Base-by-base conservation (phyloP, 1,140 invertebrate species). In the Charaxes varanes region DNA sequence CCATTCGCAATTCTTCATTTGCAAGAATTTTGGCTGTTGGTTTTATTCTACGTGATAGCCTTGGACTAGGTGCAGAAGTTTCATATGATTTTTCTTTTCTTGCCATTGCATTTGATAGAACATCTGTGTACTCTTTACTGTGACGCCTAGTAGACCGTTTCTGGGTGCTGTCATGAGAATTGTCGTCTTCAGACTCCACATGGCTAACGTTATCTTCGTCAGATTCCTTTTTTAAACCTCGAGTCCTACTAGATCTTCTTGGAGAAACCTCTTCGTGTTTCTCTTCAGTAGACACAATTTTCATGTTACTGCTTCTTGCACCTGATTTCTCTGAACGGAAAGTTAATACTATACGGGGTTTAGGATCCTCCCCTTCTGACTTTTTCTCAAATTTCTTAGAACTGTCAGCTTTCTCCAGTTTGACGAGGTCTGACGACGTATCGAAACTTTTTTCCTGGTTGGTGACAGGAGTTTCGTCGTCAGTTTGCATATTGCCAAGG, bases 61-160 rank as follows among this genome's bases (percentile, higher is more conserved):
- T 51, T 33, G 69, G 64, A 1, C 66, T 62, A 4, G 63, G 61
- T 18, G 40, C 40, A 23, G 46, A 35, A 12, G 70, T 49, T 49
- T 85, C 80, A 57, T 84, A 87, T 4, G 76, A 82, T 40, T 87
- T 88, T 46, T 87, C 86, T 50, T 87, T 88, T 10, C 87, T 72
- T 2, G 86, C 86, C 43, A 88, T 87, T 2, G 86, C 86, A 63
- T 84, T 87, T 28, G 87, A 84, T 26, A 87, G 50, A 2, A 87
- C 74, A 38, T 87, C 86, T 6, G 64, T 67, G 10, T 55, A 73
- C 26, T 87, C 86, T 51, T 84, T 87, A 23, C 72, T 85, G 6
- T 79, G 66, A 2, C 84, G 65, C 17, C 86, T 60, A 0, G 84
- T 76, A 0, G 85, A 85, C 7, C 86, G 57, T 61, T 87, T 87